Base-by-base conservation (phyloP, 1,140 invertebrate genomes). In the Penaeus japonicus region DNA sequence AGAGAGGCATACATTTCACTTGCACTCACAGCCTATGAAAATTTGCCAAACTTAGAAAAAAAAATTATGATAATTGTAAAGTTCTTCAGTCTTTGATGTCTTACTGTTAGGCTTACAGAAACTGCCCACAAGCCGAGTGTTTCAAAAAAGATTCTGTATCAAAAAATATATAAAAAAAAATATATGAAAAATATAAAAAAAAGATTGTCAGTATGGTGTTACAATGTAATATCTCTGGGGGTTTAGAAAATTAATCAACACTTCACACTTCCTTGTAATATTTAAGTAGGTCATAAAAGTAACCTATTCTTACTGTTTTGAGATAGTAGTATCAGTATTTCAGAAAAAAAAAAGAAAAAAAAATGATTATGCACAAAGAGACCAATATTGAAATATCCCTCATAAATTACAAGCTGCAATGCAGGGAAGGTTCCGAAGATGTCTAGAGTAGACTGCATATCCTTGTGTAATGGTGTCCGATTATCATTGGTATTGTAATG, bases 321-420 rank as follows among this genome's bases (percentile, higher is more conserved):
- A 85, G 79, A 87, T 87, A 80, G 85, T 87, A 79, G 79, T 87
- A 87, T 78, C 85, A 87, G 79, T 87, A 82, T 85, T 85, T 87
- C 35, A 87, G 81, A 87, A 79, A 87, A 87, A 82, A 82, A 81
- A 47, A 47, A 1, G 1, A 47, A 47, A 47, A 47, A 47, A 47
- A 47, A 47, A 47, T 47, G 81, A 87, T 80, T 87, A 73, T 81
- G 78, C 78, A 87, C 79, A 87, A 77, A 62, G 80, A 89, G 87
- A 89, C 54, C 32, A 84, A 89, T 53, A 84, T 89, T 89, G 87
- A 89, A 89, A 89, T 84, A 84, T 89, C 87, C 87, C 87, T 89
- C 87, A 84, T 84, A 77, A 84, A 89, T 53, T 77, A 78, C 30
- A 39, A 54, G 27, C 47, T 84, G 65, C 65, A 87, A 73, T 81